Evolutionary conservation across 2,113 vertebrate species (phyloP).

Genomic region (Sinocyclocheilus anshuiensis): DNA sequence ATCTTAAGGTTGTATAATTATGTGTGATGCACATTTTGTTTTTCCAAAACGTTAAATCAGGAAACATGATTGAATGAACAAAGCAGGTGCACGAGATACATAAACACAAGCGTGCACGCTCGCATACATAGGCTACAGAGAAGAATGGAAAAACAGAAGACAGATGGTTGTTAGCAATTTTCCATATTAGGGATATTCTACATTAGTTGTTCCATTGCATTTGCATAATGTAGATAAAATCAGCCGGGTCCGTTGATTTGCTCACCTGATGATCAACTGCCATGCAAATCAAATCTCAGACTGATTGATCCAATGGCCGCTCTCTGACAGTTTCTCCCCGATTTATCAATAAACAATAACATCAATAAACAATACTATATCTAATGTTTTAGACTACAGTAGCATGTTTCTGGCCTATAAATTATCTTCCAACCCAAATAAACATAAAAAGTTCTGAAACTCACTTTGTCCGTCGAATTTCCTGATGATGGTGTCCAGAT

Average conservation of each 20-base stretch:
- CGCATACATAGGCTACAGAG: background rate
- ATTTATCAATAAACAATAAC: background rate
- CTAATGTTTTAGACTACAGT: too few species aligned
- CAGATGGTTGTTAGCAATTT: conserved; percentile 9
- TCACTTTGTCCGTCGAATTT: conserved; percentile 97
- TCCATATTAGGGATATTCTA: background rate
- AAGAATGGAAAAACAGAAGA: background rate
- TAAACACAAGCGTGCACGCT: background rate
- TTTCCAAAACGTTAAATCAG: background rate
- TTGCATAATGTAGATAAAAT: background rate
- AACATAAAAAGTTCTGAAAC: conserved; percentile 61
- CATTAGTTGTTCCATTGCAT: background rate
- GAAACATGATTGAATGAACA: conserved; percentile 47
- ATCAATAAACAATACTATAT: too few species aligned
- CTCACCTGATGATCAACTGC: background rate
- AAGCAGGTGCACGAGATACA: conserved; percentile 51
- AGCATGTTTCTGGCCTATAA: background rate
- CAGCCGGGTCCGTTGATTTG: too few species aligned
- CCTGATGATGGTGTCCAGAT: conserved; percentile 96
- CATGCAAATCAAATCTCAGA: background rate
- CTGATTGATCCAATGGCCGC: background rate
- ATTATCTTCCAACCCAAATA: background rate
- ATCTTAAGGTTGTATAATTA: background rate
- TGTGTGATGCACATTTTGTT: background rate
- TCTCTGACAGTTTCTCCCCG: background rate